phyloP scores from a whole-genome alignment of 1,140 invertebrate species.

The Apolygus lucorum region DNA sequence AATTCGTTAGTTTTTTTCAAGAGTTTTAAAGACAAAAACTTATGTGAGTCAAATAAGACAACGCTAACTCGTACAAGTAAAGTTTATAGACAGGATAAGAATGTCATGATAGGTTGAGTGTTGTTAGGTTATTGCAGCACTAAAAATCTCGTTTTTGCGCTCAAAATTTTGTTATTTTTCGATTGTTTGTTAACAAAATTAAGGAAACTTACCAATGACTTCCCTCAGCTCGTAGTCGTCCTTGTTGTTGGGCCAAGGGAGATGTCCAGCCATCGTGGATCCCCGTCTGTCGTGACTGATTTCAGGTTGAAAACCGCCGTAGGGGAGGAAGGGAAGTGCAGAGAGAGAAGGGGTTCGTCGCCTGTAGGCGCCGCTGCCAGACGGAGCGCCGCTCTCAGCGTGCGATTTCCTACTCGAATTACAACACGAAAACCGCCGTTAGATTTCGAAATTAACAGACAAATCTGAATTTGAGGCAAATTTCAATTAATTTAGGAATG shows the following conservation, averaged over 20 bases:
- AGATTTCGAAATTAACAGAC: too few species aligned
- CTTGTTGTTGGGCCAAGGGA: conserved; percentile 81
- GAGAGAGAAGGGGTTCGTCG: background rate
- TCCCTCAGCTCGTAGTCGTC: conserved; percentile 91
- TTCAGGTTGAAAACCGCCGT: background rate
- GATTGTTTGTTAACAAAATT: too few species aligned
- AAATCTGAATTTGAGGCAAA: too few species aligned
- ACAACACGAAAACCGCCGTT: background rate
- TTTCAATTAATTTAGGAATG: too few species aligned
- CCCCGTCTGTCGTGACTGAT: background rate
- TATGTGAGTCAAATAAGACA: too few species aligned
- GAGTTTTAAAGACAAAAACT: too few species aligned
- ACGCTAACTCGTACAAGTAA: too few species aligned
- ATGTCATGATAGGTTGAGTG: background rate
- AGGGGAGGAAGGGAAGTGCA: background rate
- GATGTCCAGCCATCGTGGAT: conserved; percentile 25
- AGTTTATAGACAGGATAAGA: too few species aligned
- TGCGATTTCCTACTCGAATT: background rate
- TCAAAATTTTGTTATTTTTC: too few species aligned
- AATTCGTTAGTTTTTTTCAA: too few species aligned
- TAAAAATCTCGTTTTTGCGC: background rate
- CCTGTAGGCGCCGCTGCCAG: background rate
- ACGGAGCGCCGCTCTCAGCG: background rate
- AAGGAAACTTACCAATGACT: conserved; percentile 82
- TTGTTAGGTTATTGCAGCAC: background rate